Percentiles rank a stretch among this genome's conserved stretches.
These are phyloP conservation scores for Hephaestus fuliginosus DNA, from an alignment of 2,797 vertebrate genomes.

Conservation along the genomic window DNA sequence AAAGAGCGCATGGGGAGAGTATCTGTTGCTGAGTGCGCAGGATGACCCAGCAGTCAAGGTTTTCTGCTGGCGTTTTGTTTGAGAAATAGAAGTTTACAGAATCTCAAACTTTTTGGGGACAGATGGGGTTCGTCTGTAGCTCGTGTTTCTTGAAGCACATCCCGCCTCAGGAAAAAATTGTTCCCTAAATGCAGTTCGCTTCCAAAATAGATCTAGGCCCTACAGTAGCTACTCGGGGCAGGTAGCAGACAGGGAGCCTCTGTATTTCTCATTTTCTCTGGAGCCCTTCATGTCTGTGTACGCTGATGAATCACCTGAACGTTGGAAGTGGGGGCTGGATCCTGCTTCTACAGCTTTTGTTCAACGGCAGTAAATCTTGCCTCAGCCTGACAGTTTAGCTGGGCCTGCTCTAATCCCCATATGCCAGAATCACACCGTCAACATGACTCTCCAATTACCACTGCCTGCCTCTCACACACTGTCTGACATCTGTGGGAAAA, in stretches of 20 bases:
- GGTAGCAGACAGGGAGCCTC: slow-evolving; percentile 49
- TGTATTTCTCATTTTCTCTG: slow-evolving; percentile 57
- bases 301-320: slow-evolving; percentile 77
- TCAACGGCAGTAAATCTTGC: slow-evolving; percentile 76
- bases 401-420: slow-evolving; percentile 71
- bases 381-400: slow-evolving; percentile 72
- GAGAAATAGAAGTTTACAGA: slow-evolving; percentile 7
- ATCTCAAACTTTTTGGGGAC: slow-evolving; percentile 1
- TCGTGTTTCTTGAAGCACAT: not conserved
- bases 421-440: slow-evolving; percentile 71
- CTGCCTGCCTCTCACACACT: slow-evolving; percentile 53
- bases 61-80: slow-evolving; percentile 31
- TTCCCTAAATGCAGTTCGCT: slow-evolving; percentile 14
- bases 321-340: slow-evolving; percentile 68
- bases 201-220: slow-evolving; percentile 29
- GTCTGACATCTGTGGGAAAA: slow-evolving; percentile 70
- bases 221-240: slow-evolving; percentile 36
- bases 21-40: slow-evolving; percentile 16
- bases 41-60: slow-evolving; percentile 16
- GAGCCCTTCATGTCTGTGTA: slow-evolving; percentile 57
- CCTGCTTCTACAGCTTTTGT: slow-evolving; percentile 76
- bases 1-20: slow-evolving; percentile 15
- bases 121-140: slow-evolving; percentile 7
- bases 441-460: slow-evolving; percentile 73
- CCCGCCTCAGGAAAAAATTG: slow-evolving; percentile 1